phyloP scores from a whole-genome alignment of 23 tunicate species.

The Trididemnum clinides region DNA sequence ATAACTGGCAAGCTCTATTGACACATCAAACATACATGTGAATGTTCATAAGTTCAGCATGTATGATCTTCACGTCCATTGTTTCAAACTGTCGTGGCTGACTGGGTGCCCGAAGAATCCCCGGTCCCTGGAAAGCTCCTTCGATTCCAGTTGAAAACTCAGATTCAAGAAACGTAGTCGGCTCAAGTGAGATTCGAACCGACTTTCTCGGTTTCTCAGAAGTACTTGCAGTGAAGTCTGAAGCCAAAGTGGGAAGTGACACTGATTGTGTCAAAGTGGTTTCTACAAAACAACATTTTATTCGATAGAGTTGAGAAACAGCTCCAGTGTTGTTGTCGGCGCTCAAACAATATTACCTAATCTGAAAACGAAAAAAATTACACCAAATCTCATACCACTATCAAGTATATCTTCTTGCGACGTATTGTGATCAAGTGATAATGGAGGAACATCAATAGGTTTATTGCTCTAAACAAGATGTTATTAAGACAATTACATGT shows the following conservation, averaged over 20 bases:
- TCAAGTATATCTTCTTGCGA: neutral
- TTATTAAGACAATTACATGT: neutral
- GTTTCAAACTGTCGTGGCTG: neutral
- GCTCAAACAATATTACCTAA: too few species aligned
- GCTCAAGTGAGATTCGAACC: conserved; percentile 59
- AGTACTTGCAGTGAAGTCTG: conserved; percentile 17
- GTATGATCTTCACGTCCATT: conserved; percentile 77
- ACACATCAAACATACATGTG: conserved; percentile 36
- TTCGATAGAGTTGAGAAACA: too few species aligned
- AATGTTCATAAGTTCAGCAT: conserved; percentile 70
- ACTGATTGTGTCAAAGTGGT: conserved; percentile 47
- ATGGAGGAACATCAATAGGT: neutral
- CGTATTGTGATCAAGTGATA: neutral
- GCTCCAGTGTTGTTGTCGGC: too few species aligned
- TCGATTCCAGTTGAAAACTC: conserved; percentile 40
- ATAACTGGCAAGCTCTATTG: too few species aligned
- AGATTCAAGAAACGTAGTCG: conserved; percentile 47
- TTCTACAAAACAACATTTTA: conserved; percentile 16
- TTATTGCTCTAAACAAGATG: neutral
- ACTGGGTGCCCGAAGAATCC: conserved; percentile 30
- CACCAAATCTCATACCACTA: neutral
- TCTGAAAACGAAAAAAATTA: too few species aligned
- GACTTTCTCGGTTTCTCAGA: conserved; percentile 42
- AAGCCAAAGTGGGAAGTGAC: conserved; percentile 65
- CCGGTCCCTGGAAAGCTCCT: conserved; percentile 25